Evolutionary conservation across 2,888 invertebrate genomes (phyloP).

Genomic region (Drosophila lacicola): DNA sequence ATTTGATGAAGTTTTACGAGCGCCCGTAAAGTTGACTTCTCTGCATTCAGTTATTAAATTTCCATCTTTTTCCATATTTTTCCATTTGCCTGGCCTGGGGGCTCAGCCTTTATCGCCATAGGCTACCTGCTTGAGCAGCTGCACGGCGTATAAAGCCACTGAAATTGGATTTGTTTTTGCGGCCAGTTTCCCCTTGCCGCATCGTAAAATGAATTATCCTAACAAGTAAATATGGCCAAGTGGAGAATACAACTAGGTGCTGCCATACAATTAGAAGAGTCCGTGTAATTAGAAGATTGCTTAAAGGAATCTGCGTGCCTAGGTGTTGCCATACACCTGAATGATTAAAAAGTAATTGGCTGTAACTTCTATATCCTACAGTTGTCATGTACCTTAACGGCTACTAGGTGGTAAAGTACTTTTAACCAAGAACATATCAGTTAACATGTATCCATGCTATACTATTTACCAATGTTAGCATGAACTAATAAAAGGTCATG

Average conservation of each 20-base stretch:
- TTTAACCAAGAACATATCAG: too few species aligned
- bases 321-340: not conserved
- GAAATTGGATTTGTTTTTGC: slow-evolving; percentile 39
- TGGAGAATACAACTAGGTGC: not conserved
- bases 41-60: slow-evolving; percentile 65
- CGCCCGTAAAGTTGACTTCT: slow-evolving; percentile 61
- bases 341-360: not conserved
- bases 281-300: not conserved
- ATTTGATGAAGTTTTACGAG: slow-evolving; percentile 60
- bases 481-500: too few species aligned
- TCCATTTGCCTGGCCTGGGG: slow-evolving; percentile 5
- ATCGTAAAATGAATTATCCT: slow-evolving; percentile 55
- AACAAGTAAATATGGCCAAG: slow-evolving; percentile 11
- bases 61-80: slow-evolving; percentile 57
- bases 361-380: not conserved
- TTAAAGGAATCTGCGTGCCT: not conserved
- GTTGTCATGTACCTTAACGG: not conserved
- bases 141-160: slow-evolving; percentile 25
- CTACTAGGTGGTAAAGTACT: not conserved
- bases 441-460: too few species aligned
- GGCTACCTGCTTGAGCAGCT: slow-evolving; percentile 37
- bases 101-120: slow-evolving; percentile 21
- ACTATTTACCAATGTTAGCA: too few species aligned
- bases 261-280: not conserved
- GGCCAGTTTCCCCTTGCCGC: slow-evolving; percentile 28